Conservation (phyloP, 2,888 invertebrate genomes). For the Miltochrista miniata region DNA sequence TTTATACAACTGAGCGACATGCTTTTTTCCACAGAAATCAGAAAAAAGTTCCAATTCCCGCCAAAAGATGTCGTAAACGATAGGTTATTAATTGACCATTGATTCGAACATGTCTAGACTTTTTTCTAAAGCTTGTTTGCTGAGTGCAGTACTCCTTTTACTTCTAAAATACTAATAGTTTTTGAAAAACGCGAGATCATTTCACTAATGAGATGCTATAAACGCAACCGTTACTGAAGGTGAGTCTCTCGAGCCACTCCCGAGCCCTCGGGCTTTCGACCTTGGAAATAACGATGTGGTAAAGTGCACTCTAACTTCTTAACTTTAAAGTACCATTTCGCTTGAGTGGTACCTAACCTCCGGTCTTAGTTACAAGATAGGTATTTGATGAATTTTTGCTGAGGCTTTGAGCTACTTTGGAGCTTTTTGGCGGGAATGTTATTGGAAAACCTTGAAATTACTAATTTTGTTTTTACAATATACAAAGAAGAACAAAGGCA, state of each 20-base stretch:
- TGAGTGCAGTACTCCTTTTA: no score
- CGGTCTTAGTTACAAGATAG: constrained; percentile 11
- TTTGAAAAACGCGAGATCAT: not conserved
- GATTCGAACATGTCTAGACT: no score
- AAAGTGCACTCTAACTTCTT: constrained; percentile 32
- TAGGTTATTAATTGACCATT: no score
- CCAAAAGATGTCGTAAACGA: no score
- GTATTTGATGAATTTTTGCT: constrained; percentile 34
- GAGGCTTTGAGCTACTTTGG: constrained; percentile 5
- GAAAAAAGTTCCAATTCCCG: no score
- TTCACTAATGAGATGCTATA: constrained; percentile 2
- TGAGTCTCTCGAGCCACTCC: constrained; percentile 12
- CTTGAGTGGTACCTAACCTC: constrained; percentile 5
- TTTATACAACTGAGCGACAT: no score
- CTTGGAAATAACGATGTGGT: constrained; percentile 38
- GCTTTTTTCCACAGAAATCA: no score
- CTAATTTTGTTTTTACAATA: constrained; percentile 15
- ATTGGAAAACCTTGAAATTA: constrained; percentile 17
- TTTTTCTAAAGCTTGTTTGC: no score
- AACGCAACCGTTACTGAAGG: constrained; percentile 1
- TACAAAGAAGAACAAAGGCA: constrained; percentile 2
- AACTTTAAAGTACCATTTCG: constrained; percentile 30
- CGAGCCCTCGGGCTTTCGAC: constrained; percentile 29
- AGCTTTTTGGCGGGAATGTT: constrained; percentile 3
- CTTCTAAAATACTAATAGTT: no score